Conservation (phyloP, 1,140 invertebrate genomes). For the Cylas formicarius region DNA sequence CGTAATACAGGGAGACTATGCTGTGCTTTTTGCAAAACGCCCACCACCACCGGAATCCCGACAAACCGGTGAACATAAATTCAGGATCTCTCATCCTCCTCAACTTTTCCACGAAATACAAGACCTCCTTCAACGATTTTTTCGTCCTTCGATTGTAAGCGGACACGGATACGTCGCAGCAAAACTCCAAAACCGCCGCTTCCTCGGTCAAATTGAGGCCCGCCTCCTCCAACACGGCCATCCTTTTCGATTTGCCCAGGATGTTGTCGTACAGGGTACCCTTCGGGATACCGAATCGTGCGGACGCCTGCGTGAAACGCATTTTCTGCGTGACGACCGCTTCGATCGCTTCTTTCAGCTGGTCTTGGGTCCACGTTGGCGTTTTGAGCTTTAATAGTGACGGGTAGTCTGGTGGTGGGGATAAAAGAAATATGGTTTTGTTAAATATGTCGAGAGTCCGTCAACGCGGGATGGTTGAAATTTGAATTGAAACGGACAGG, state of each 20-base stretch:
- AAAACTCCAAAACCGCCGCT: constrained; percentile 60
- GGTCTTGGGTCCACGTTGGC: constrained; percentile 66
- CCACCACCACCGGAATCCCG: constrained; percentile 74
- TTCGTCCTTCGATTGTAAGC: constrained; percentile 67
- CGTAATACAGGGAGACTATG: constrained; percentile 59
- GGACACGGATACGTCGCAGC: constrained; percentile 63
- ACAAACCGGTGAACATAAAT: constrained; percentile 59
- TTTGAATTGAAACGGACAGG: constrained; percentile 3
- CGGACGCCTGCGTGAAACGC: constrained; percentile 68
- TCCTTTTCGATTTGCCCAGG: constrained; percentile 67
- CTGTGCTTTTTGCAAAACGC: constrained; percentile 73
- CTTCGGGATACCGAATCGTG: constrained; percentile 66
- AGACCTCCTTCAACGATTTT: constrained; percentile 57
- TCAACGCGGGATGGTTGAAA: no score
- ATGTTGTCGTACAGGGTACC: constrained; percentile 74
- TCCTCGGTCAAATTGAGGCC: constrained; percentile 57
- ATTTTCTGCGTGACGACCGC: constrained; percentile 68
- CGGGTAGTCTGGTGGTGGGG: constrained; percentile 46
- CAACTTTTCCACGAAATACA: constrained; percentile 59
- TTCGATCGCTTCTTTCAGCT: constrained; percentile 67
- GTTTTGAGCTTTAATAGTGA: constrained; percentile 61
- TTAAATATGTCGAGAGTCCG: no score
- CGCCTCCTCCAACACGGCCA: constrained; percentile 65
- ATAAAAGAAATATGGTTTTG: no score
- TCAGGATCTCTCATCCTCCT: constrained; percentile 52